These are phyloP conservation scores for Orchestes rusci DNA, from an alignment of 2,888 invertebrate species.

Conservation along the genomic window DNA sequence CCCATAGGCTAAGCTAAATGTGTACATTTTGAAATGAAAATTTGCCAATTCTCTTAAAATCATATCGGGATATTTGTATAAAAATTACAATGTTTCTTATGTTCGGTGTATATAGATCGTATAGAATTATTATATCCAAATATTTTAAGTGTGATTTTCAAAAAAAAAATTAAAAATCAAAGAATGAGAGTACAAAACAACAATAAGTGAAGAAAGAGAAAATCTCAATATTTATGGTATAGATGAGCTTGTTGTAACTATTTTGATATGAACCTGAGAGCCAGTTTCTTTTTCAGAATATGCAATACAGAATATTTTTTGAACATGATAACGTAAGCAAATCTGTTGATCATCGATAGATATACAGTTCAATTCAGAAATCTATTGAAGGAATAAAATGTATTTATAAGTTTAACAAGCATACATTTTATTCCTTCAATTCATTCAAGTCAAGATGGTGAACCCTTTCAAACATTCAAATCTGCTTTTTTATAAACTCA, in stretches of 20 bases:
- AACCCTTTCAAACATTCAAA: too few relatives aligned
- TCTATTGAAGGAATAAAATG: too few relatives aligned
- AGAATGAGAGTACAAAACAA: constrained; percentile 34
- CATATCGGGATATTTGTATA: constrained; percentile 32
- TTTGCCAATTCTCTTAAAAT: constrained; percentile 27
- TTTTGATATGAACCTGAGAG: background rate
- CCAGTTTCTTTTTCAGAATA: background rate
- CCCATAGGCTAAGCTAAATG: constrained; percentile 6
- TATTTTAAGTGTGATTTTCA: constrained; percentile 32
- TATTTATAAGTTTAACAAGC: too few relatives aligned
- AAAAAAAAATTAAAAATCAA: constrained; percentile 30
- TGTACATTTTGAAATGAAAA: constrained; percentile 28
- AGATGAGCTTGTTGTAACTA: background rate
- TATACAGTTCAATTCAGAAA: too few relatives aligned
- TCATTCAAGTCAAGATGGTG: too few relatives aligned
- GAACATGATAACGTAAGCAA: too few relatives aligned
- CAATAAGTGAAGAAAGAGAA: constrained; percentile 15
- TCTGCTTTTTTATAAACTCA: too few relatives aligned
- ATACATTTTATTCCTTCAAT: too few relatives aligned
- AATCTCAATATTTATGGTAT: constrained; percentile 11
- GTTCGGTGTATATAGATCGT: constrained; percentile 39
- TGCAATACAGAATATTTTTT: too few relatives aligned
- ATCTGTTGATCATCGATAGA: too few relatives aligned
- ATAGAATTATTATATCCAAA: constrained; percentile 26
- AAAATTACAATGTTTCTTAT: constrained; percentile 30